Percentiles rank a stretch among this genome's conserved stretches.
phyloP scores from a whole-genome alignment of 2,888 invertebrate genomes.

The Allacma fusca region DNA sequence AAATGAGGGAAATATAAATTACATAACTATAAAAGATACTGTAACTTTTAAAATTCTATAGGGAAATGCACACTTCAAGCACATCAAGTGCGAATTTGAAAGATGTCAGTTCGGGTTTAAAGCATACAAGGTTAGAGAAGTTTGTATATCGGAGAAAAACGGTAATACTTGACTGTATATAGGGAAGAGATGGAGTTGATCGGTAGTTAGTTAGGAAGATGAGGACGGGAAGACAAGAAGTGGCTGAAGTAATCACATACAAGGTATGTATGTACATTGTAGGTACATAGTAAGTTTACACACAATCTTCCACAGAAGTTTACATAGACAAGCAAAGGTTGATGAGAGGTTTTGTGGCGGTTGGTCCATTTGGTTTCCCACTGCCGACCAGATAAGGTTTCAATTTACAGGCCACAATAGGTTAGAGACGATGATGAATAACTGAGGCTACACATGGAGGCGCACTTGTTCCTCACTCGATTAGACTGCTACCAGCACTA shows the following conservation, averaged over 20 bases:
- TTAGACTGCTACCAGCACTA: conserved; percentile 47
- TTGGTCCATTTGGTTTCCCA: conserved; percentile 25
- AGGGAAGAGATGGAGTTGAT: too few species aligned
- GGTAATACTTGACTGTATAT: too few species aligned
- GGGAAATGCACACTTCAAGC: too few species aligned
- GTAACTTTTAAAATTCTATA: too few species aligned
- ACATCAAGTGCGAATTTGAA: too few species aligned
- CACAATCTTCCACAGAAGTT: not conserved
- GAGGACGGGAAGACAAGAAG: not conserved
- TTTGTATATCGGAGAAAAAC: too few species aligned
- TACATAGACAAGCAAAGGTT: not conserved
- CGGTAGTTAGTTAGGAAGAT: too few species aligned
- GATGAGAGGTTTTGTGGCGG: conserved; percentile 29
- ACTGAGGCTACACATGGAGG: conserved; percentile 37
- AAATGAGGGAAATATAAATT: too few species aligned
- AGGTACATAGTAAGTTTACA: too few species aligned
- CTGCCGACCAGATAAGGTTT: conserved; percentile 50
- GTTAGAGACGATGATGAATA: conserved; percentile 49
- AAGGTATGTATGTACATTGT: too few species aligned
- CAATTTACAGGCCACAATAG: conserved; percentile 57
- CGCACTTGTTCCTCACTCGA: conserved; percentile 47
- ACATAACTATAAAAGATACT: conserved; percentile 5
- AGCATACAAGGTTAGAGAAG: too few species aligned
- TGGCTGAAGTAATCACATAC: not conserved
- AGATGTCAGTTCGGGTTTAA: too few species aligned